Conservation (phyloP, 1,140 invertebrate species). For the Drosophila elegans region DNA sequence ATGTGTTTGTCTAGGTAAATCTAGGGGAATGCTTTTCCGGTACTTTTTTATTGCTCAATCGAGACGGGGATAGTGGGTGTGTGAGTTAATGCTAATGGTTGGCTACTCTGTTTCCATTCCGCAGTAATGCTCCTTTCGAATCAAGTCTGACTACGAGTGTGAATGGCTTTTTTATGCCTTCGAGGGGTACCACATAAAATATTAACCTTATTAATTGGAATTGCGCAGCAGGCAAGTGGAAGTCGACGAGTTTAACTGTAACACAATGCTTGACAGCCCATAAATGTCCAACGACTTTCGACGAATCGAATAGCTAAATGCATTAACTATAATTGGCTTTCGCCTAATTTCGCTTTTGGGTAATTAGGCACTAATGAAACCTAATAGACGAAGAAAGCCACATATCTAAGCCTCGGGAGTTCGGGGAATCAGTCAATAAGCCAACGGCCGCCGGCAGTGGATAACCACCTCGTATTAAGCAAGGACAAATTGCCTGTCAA, state of each 20-base stretch:
- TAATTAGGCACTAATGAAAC: constrained; percentile 78
- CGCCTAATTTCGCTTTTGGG: constrained; percentile 74
- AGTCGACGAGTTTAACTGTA: not conserved
- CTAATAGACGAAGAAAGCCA: constrained; percentile 51
- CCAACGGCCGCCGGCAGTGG: constrained; percentile 36
- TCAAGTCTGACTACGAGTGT: not conserved
- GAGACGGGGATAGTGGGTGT: constrained; percentile 30
- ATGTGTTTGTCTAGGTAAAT: constrained; percentile 56
- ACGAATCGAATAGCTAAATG: constrained; percentile 45
- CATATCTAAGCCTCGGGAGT: constrained; percentile 45
- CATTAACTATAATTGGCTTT: constrained; percentile 80
- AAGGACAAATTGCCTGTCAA: constrained; percentile 81
- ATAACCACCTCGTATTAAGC: constrained; percentile 66
- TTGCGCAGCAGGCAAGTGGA: constrained; percentile 28
- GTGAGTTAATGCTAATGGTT: constrained; percentile 36
- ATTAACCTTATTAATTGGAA: constrained; percentile 33
- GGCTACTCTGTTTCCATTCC: constrained; percentile 47
- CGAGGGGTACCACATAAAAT: not conserved
- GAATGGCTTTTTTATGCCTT: constrained; percentile 12
- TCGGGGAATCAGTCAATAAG: constrained; percentile 61
- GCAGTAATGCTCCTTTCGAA: not conserved
- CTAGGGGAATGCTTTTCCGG: constrained; percentile 72
- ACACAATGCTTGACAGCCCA: constrained; percentile 51
- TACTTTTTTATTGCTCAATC: constrained; percentile 74
- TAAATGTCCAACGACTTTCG: constrained; percentile 46